Evolutionary conservation across 2,888 invertebrate genomes (phyloP).

Genomic region (Dolichomitus sp.): DNA sequence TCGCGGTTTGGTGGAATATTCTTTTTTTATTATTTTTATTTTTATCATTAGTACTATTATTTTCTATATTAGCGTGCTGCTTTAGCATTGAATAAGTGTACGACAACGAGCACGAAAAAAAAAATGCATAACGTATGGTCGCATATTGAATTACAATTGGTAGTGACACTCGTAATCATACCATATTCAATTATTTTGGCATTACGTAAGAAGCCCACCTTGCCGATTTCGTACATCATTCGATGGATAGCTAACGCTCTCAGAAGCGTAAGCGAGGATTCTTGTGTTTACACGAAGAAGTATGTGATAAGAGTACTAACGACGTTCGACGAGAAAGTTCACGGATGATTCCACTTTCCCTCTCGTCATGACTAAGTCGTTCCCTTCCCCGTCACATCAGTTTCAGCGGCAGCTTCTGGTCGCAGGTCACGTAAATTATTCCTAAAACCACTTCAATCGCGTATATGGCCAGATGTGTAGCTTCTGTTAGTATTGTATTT

Average conservation of each 20-base stretch:
- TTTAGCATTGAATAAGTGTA: not conserved
- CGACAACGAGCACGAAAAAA: not conserved
- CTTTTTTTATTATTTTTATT: not conserved
- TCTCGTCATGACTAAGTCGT: conserved; percentile 69
- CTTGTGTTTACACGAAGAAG: conserved; percentile 56
- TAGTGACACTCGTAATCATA: conserved; percentile 29
- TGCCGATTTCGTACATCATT: conserved; percentile 15
- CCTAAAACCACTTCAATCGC: conserved; percentile 2
- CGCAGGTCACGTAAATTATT: conserved; percentile 42
- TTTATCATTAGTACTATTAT: not conserved
- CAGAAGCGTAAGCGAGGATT: conserved; percentile 32
- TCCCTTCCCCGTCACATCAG: conserved; percentile 3
- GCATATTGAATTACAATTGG: conserved; percentile 31
- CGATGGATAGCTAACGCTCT: not conserved
- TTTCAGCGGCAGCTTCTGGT: conserved; percentile 33
- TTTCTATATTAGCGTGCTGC: not conserved
- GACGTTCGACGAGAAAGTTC: conserved; percentile 71
- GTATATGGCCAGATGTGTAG: not conserved
- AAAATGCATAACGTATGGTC: not conserved
- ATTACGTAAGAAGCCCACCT: conserved; percentile 47
- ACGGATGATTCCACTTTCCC: conserved; percentile 74
- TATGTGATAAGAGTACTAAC: conserved; percentile 74
- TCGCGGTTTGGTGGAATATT: not conserved
- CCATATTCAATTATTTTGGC: conserved; percentile 20
- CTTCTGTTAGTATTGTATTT: not conserved